A percentile compares a stretch with the other conserved stretches of the same genome.
These are phyloP conservation scores for Papilio demoleus DNA, from an alignment of 2,888 invertebrate genomes.

Conservation along the genomic window DNA sequence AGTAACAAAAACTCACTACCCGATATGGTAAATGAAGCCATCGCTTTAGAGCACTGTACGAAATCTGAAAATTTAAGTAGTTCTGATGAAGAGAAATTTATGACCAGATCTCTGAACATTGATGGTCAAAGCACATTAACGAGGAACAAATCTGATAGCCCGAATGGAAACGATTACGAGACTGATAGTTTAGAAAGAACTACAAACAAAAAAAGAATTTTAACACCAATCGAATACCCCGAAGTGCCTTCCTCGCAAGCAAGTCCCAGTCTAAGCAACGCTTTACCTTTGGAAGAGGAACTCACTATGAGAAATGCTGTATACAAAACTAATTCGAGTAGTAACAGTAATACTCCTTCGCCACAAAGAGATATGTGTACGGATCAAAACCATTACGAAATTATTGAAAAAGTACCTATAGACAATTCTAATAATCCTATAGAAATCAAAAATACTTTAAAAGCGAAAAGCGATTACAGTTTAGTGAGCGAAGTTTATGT, in stretches of 20 bases:
- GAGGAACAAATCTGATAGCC: constrained; percentile 66
- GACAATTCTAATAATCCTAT: constrained; percentile 53
- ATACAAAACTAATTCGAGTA: constrained; percentile 85
- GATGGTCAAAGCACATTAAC: constrained; percentile 58
- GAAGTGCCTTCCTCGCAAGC: constrained; percentile 88
- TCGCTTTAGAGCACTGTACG: constrained; percentile 80
- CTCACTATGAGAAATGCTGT: constrained; percentile 90
- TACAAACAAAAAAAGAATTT: constrained; percentile 77
- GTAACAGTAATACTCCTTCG: constrained; percentile 78
- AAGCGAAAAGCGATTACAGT: constrained; percentile 82
- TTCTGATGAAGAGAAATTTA: constrained; percentile 75
- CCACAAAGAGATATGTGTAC: constrained; percentile 65
- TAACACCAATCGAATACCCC: constrained; percentile 85
- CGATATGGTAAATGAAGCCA: constrained; percentile 87
- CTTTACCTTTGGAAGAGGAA: constrained; percentile 91
- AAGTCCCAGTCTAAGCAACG: constrained; percentile 88
- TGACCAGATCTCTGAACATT: constrained; percentile 53
- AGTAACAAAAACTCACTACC: constrained; percentile 76
- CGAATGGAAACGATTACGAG: constrained; percentile 86
- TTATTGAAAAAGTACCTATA: constrained; percentile 57
- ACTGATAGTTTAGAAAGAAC: constrained; percentile 89
- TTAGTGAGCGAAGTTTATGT: constrained; percentile 91
- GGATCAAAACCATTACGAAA: constrained; percentile 76
- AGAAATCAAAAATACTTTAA: constrained; percentile 51
- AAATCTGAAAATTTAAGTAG: constrained; percentile 71